A percentile compares a stretch with the other conserved stretches of the same genome.
These are phyloP conservation scores for Melanerpes aurifrons DNA, from an alignment of 2,113 vertebrate species.

Conservation along the genomic window DNA sequence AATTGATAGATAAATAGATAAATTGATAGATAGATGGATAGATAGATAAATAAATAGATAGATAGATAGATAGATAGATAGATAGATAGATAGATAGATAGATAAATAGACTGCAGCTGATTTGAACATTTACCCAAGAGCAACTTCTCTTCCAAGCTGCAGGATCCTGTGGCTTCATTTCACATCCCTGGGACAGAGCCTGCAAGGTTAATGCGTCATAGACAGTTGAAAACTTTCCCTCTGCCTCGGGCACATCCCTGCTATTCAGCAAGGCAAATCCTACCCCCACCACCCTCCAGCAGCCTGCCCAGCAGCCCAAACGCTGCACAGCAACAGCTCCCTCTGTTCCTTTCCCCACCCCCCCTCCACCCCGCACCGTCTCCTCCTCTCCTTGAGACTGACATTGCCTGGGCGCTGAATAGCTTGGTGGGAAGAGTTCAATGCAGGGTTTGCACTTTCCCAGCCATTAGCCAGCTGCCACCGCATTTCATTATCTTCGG, in stretches of 20 bases:
- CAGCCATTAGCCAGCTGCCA: conserved; percentile 87
- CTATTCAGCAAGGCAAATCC: conserved; percentile 71
- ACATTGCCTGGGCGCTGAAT: conserved; percentile 77
- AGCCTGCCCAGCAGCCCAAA: conserved; percentile 60
- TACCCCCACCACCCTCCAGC: conserved; percentile 43
- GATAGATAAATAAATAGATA: too few relatives aligned
- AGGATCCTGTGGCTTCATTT: conserved; percentile 25
- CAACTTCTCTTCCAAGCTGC: not conserved
- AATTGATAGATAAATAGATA: too few relatives aligned
- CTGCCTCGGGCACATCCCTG: conserved; percentile 57
- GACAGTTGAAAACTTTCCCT: conserved; percentile 49
- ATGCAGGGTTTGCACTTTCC: conserved; percentile 82
- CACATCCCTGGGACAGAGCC: conserved; percentile 34
- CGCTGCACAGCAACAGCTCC: conserved; percentile 70
- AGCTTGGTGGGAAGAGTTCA: conserved; percentile 77
- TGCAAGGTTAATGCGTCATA: conserved; percentile 28
- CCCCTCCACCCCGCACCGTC: not conserved
- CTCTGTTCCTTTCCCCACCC: conserved; percentile 13
- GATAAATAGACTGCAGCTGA: not conserved
- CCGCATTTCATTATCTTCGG: conserved; percentile 83
- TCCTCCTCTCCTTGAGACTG: conserved; percentile 63
- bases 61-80: too few relatives aligned
- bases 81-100: too few relatives aligned
- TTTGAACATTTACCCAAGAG: conserved; percentile 36
- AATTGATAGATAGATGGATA: too few relatives aligned